Evolutionary conservation across 2,888 invertebrate species (phyloP), one percentile per base, ranked within the genome.

Genomic region (Ferrisia virgata): DNA sequence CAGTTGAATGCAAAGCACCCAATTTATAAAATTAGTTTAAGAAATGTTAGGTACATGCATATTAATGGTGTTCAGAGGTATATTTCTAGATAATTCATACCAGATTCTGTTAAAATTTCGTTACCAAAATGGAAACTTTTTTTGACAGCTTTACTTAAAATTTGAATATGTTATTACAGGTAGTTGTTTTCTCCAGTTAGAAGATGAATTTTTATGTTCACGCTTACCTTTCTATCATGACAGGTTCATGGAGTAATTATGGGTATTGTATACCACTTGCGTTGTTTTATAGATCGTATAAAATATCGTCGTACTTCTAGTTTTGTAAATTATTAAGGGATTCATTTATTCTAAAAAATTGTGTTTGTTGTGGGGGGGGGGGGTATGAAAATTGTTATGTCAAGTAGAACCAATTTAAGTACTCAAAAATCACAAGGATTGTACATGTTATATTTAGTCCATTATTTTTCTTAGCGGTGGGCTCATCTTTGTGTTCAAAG

Each of bases 181-280:
- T 80, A 80, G 53, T 43, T 80, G 80, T 80, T 80, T 47, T 25
- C 80, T 80, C 47, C 80, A 47, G 13, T 80, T 33, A 18, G 80
- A 80, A 80, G 80, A 80, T 33, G 28, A 80, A 47, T 80, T 80
- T 47, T 47, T 43, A 28, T 31, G 53, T 47, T 80, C 80, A 53
- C 53, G 80, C 53, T 80, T 47, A 53, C 28, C 80, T 76, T 25
- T 76, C 28, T 80, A 28, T 47, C 33, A 80, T 80, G 72, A 76
- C 76, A 83, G 43, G 83, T 31, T 43, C 40, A 43, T 47, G 83
- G 83, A 83, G 76, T 83, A 83, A 64, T 72, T 33, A 72, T 83
- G 83, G 83, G 83, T 83, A 83, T 83, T 76, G 83, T 83, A 83
- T 83, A 83, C 83, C 83, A 83, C 83, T 83, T 83, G 15, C 3